Conservation (phyloP, 2,113 vertebrate species). For the Tylochromis polylepis region DNA sequence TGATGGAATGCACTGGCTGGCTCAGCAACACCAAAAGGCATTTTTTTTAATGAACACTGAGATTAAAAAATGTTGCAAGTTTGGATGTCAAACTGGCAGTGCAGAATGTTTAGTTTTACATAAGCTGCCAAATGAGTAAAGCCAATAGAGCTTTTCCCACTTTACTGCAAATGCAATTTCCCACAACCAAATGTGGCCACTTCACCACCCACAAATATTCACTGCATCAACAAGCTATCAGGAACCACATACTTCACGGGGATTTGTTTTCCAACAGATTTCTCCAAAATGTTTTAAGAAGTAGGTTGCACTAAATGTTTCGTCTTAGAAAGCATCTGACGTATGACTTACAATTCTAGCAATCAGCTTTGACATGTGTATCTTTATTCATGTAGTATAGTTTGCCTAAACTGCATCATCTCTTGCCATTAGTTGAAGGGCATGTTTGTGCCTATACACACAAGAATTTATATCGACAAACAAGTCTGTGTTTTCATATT, state of each 20-base stretch:
- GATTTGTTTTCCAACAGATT: not conserved
- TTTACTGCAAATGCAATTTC: not conserved
- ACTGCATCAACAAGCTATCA: not conserved
- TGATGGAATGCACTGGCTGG: not conserved
- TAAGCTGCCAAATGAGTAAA: not conserved
- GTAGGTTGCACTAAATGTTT: not conserved
- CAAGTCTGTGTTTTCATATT: not conserved
- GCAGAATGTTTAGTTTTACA: not conserved
- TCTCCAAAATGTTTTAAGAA: not conserved
- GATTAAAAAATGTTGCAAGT: not conserved
- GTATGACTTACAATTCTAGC: not conserved
- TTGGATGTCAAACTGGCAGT: not conserved
- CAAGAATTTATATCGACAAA: not conserved
- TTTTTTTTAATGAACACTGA: not conserved
- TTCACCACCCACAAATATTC: not conserved
- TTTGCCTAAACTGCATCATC: not conserved
- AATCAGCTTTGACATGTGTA: not conserved
- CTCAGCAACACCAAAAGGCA: not conserved
- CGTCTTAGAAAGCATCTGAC: not conserved
- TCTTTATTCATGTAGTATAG: not conserved
- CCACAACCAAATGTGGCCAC: not conserved
- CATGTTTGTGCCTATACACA: not conserved
- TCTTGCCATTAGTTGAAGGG: not conserved
- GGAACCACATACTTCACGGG: not conserved
- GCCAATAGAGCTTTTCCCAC: not conserved